Percentiles rank a stretch among this genome's conserved stretches.
Evolutionary conservation across 2,888 invertebrate genomes (phyloP).

Genomic region (Idaea aversata): DNA sequence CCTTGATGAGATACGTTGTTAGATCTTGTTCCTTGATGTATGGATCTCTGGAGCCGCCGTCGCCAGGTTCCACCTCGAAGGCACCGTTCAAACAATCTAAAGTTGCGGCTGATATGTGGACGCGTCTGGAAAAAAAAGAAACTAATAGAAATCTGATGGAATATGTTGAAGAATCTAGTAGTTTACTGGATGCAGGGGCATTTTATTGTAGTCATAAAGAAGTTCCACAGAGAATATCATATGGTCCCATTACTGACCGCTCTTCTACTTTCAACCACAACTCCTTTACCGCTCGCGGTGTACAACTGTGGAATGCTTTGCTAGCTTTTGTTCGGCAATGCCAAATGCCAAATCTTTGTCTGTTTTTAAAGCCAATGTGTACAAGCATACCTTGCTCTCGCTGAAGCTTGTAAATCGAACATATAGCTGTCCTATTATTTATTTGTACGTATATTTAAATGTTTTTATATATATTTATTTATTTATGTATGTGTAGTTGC

Average conservation of each 20-base stretch:
- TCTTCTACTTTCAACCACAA: no score
- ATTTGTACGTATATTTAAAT: no score
- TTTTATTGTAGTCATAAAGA: not conserved
- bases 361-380: no score
- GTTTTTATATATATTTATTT: no score
- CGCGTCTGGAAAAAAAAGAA: slow-evolving; percentile 82
- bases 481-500: no score
- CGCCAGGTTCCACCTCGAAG: slow-evolving; percentile 96
- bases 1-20: slow-evolving; percentile 93
- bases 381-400: no score
- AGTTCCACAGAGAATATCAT: not conserved
- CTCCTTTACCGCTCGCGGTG: no score
- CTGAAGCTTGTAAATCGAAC: no score
- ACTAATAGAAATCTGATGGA: not conserved
- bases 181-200: not conserved
- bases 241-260: not conserved
- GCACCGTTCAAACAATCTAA: slow-evolving; percentile 90
- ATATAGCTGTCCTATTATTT: no score
- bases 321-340: no score
- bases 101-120: slow-evolving; percentile 97
- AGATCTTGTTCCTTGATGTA: slow-evolving; percentile 93
- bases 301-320: no score
- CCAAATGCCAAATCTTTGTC: no score
- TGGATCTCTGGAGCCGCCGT: slow-evolving; percentile 90
- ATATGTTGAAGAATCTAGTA: not conserved